Base-by-base conservation (phyloP, 2,113 vertebrate genomes). In the Corvus moneduloides region DNA sequence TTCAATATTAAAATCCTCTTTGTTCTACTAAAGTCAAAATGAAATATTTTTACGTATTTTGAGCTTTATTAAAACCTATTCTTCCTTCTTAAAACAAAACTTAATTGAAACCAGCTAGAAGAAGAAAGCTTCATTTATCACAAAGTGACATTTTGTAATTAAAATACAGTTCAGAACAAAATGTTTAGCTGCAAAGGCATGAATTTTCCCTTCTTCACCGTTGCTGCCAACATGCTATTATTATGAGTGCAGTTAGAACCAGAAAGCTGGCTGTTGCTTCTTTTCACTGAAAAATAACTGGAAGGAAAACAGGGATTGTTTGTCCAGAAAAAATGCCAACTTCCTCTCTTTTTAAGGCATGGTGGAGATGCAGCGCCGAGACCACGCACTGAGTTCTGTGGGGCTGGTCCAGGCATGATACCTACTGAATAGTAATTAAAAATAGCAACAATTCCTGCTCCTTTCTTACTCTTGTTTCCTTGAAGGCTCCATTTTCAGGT, bases 101-200 rank as follows among this genome's bases (percentile, higher is more conserved):
- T 51, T 94, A 93, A 90, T 86, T 90, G 87, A 95, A 96, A 82
- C 18, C 54, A 73, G 82, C 81, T 39, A 61, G 48, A 27, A 83
- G 46, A 52, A 76, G 35, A 26, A 74, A 62, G 80, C 71, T 93
- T 67, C 86, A 88, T 92, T 94, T 92, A 93, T 90, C 85, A 79
- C 13, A 2, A 93, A 91, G 84, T 76, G 89, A 95, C 87, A 51
- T 76, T 93, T 35, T 73, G 58, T 95, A 94, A 96, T 96, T 94
- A 89, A 92, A 96, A 93, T 63, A 93, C 89, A 68, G 84, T 76
- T 91, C 87, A 79, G 93, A 91, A 91, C 58, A 91, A 89, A 94
- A 90, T 71, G 73, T 78, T 97, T 89, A 89, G 81, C 74, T 87
- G 84, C 55, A 89, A 82, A 92, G 76, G 77, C 17, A 8, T 89